A percentile compares a stretch with the other conserved stretches of the same genome.
phyloP scores from a whole-genome alignment of 2,797 vertebrate genomes.

The Pteronotus mesoamericanus region DNA sequence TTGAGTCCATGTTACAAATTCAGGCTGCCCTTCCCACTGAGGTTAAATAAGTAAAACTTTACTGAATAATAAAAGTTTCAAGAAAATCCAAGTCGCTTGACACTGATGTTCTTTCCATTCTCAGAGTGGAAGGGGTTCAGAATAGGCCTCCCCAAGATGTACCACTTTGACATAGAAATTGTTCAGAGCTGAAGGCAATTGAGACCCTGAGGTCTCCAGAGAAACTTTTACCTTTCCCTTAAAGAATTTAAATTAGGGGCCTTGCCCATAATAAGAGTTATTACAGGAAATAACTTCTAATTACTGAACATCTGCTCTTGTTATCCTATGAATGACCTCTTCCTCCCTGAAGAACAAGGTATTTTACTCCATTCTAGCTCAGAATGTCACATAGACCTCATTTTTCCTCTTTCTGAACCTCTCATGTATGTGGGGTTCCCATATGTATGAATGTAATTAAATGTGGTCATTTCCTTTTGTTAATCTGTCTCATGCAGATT shows the following conservation, averaged over 20 bases:
- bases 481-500: not conserved
- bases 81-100: not conserved
- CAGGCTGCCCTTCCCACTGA: not conserved
- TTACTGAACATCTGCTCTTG: not conserved
- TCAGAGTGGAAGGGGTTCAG: not conserved
- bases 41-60: constrained; percentile 6
- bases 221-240: not conserved
- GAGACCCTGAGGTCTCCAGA: not conserved
- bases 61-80: not conserved
- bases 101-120: not conserved
- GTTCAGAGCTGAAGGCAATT: not conserved
- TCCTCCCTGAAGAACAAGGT: not conserved
- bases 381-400: not conserved
- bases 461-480: not conserved
- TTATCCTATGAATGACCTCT: not conserved
- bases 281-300: not conserved
- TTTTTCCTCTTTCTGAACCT: not conserved
- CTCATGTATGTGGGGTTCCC: not conserved
- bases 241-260: not conserved
- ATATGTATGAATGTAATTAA: not conserved
- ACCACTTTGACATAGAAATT: not conserved
- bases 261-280: not conserved
- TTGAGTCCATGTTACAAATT: not conserved
- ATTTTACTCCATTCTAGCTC: not conserved
- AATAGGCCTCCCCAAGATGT: not conserved